phyloP scores from a whole-genome alignment of 2,113 vertebrate genomes.

The Thalassarche chlororhynchos region DNA sequence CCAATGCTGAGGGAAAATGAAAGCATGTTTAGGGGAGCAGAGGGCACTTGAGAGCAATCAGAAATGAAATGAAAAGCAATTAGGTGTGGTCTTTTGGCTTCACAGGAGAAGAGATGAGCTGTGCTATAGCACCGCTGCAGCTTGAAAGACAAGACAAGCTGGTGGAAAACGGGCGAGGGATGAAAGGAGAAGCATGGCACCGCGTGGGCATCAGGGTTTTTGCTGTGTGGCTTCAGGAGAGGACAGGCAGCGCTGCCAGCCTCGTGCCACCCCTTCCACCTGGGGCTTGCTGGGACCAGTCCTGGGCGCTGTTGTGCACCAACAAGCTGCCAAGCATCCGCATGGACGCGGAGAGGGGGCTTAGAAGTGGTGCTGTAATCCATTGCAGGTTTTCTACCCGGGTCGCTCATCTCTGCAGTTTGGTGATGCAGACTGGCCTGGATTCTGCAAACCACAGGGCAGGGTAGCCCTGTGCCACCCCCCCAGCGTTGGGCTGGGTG shows the following conservation, averaged over 20 bases:
- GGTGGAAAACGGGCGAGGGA: not conserved
- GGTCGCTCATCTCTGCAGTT: fast-evolving
- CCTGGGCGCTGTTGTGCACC: no score
- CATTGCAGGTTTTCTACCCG: fast-evolving
- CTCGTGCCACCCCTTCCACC: not conserved
- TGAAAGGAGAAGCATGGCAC: not conserved
- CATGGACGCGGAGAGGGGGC: fast-evolving
- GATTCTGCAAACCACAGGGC: not conserved
- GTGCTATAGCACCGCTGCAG: not conserved
- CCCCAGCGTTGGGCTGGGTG: not conserved
- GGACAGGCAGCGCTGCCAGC: not conserved
- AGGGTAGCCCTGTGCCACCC: not conserved
- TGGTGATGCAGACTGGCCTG: fast-evolving
- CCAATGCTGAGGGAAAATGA: not conserved
- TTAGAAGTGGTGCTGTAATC: not conserved
- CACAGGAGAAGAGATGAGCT: not conserved
- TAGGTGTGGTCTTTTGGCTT: not conserved
- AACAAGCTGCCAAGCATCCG: not conserved
- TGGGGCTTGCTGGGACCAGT: not conserved
- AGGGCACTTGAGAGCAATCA: not conserved
- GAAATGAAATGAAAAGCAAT: not conserved
- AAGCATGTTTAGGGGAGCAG: not conserved
- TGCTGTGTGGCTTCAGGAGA: not conserved
- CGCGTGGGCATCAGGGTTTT: fast-evolving
- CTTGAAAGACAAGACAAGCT: not conserved